Evolutionary conservation across 2,888 invertebrate genomes (phyloP).

Genomic region (Junonia oenone): DNA sequence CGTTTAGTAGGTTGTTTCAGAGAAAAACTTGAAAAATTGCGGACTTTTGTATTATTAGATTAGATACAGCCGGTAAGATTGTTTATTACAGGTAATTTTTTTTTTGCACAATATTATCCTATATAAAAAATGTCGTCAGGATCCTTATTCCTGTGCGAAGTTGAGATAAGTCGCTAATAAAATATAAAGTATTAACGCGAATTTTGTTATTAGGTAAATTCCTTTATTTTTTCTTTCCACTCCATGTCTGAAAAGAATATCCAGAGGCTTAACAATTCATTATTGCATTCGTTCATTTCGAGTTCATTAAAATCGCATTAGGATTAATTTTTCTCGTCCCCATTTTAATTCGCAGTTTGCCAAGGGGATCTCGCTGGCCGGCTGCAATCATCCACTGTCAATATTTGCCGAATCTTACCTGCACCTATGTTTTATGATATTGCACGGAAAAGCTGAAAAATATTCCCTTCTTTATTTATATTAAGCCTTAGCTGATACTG

Average conservation of each 20-base stretch:
- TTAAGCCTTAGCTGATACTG: conserved; percentile 15
- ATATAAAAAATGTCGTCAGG: not conserved
- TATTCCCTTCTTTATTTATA: conserved; percentile 23
- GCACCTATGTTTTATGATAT: conserved; percentile 51
- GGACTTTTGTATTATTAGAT: too few relatives aligned
- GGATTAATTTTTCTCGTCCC: conserved; percentile 79
- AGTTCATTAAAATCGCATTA: conserved; percentile 80
- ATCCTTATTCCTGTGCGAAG: not conserved
- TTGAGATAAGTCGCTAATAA: not conserved
- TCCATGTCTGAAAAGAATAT: conserved; percentile 51
- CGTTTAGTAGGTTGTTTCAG: too few relatives aligned
- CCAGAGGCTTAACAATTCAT: conserved; percentile 71
- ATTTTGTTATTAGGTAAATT: conserved; percentile 6
- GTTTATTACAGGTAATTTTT: too few relatives aligned
- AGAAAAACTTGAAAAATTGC: too few relatives aligned
- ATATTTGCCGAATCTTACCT: conserved; percentile 73
- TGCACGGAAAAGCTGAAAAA: conserved; percentile 31
- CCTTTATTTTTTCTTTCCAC: conserved; percentile 14
- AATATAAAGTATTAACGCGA: not conserved
- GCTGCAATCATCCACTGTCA: conserved; percentile 74
- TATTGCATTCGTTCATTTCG: conserved; percentile 74
- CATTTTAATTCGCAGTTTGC: conserved; percentile 75
- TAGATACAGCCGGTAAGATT: too few relatives aligned
- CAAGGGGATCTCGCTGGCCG: conserved; percentile 66
- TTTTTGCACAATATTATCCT: not conserved